Evolutionary conservation across 2,113 vertebrate genomes (phyloP).

Genomic region (Chaetops frenatus): DNA sequence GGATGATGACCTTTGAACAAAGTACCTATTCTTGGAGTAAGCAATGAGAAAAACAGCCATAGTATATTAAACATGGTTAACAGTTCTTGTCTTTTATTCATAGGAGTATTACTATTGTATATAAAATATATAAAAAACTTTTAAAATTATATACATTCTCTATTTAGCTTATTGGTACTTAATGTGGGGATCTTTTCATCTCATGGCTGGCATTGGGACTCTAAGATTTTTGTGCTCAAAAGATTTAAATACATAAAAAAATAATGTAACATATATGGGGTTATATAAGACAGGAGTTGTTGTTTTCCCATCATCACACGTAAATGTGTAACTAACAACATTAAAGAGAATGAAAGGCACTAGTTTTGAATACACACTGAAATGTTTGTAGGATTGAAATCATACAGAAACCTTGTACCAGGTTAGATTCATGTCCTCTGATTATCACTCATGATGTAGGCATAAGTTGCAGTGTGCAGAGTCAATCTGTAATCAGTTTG

Average conservation of each 20-base stretch:
- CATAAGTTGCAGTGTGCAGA: neutral
- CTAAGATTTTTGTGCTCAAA: neutral
- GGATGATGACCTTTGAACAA: neutral
- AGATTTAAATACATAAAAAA: neutral
- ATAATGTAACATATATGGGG: neutral
- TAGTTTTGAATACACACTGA: neutral
- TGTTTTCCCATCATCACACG: neutral
- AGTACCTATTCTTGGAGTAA: neutral
- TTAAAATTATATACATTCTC: neutral
- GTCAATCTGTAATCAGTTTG: neutral
- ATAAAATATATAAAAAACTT: neutral
- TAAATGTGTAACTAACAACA: neutral
- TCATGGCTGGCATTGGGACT: neutral
- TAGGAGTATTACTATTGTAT: neutral
- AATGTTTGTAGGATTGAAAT: neutral
- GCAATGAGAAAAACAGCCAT: neutral
- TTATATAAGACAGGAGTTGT: neutral
- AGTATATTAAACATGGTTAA: neutral
- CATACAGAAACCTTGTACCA: neutral
- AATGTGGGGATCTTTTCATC: neutral
- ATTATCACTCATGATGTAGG: neutral
- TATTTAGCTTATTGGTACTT: neutral
- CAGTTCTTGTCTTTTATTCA: neutral
- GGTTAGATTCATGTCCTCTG: neutral
- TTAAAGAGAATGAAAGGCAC: neutral